These are phyloP conservation scores for Hyperopisus bebe DNA, from an alignment of 2,113 vertebrate species.

Conservation along the genomic window DNA sequence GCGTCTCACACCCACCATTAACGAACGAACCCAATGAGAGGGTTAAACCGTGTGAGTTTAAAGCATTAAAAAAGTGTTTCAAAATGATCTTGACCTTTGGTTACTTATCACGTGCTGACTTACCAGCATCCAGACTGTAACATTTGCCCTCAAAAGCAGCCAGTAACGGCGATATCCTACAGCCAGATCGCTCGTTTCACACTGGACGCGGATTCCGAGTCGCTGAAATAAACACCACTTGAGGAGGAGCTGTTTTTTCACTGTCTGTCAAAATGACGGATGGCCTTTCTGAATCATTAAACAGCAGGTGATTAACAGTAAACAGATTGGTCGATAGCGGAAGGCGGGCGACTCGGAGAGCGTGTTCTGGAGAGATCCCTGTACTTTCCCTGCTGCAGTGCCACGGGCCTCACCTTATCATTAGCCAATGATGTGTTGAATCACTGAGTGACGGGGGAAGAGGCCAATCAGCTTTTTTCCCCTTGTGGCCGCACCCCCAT, in stretches of 20 bases:
- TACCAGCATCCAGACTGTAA: background rate
- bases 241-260: background rate
- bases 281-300: background rate
- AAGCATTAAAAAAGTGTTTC: background rate
- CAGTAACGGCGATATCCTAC: background rate
- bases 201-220: background rate
- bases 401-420: background rate
- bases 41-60: background rate
- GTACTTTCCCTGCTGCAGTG: background rate
- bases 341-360: background rate
- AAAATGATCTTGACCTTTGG: background rate
- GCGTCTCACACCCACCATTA: background rate
- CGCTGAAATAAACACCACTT: background rate
- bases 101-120: background rate
- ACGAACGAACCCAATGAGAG: background rate
- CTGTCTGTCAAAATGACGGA: background rate
- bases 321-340: background rate
- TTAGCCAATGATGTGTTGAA: background rate
- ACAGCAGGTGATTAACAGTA: background rate
- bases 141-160: background rate
- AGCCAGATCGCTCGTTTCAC: background rate
- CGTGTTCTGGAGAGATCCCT: background rate
- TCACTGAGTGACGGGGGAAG: background rate
- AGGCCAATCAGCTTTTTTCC: background rate
- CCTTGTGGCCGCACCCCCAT: background rate